Percentiles rank a stretch among this genome's conserved stretches.
Evolutionary conservation across 2,797 vertebrate species (phyloP).

Genomic region (Helarctos malayanus): DNA sequence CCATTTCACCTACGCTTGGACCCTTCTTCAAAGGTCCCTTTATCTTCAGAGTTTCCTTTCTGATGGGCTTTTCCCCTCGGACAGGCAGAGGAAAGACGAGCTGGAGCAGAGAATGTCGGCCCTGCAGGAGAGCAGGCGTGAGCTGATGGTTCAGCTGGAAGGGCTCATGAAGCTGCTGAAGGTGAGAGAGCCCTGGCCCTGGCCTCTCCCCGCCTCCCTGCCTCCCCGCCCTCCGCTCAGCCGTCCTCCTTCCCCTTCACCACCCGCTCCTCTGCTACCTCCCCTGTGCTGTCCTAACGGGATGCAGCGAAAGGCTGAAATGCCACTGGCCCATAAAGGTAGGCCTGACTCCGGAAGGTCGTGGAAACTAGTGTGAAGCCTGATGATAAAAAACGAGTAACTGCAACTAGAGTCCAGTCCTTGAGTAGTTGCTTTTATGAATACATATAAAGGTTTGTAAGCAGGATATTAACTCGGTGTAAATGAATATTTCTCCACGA

Average conservation of each 20-base stretch:
- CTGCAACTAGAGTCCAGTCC: not conserved
- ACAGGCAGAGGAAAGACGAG: slow-evolving; percentile 98
- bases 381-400: slow-evolving; percentile 6
- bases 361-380: not conserved
- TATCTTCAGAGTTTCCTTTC: fast-evolving
- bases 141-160: slow-evolving; percentile 99
- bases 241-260: not conserved
- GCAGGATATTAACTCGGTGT: not conserved
- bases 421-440: slow-evolving; percentile 42
- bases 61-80: slow-evolving; percentile 36
- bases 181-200: slow-evolving; percentile 87
- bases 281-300: not conserved
- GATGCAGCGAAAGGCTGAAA: not conserved
- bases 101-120: slow-evolving; percentile 98
- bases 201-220: not conserved
- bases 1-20: not conserved
- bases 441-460: slow-evolving; percentile 32
- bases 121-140: slow-evolving; percentile 96
- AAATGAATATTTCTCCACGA: slow-evolving; percentile 58
- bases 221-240: not conserved
- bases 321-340: not conserved
- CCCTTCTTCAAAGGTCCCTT: not conserved
- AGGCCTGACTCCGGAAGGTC: not conserved
- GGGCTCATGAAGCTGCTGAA: slow-evolving; percentile 99
- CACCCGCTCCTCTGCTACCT: not conserved